Base-by-base conservation (phyloP, 2,113 vertebrate species). In the Echinops telfairi region DNA sequence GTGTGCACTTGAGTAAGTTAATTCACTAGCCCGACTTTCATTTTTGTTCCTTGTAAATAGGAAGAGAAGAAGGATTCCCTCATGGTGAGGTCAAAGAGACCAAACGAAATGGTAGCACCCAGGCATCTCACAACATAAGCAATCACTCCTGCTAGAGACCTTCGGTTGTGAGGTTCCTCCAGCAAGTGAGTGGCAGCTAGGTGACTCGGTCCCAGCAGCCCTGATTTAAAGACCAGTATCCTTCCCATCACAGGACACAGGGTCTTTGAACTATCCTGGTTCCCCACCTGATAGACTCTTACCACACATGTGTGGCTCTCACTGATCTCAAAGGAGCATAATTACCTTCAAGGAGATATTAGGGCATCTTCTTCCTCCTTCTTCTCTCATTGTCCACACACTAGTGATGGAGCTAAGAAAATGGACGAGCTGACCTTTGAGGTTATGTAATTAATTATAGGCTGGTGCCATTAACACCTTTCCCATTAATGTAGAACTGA, bases 381-480 rank as follows among this genome's bases (percentile, higher is more conserved):
- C 17, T 58, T 57, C 40, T 31, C 57, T 62, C 58, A 53, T 27
- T 22, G 85, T 53, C 68, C 92, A 94, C 89, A 47, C 88, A 91
- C 62, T 31, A 92, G 43, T 75, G 64, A 96, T n/a, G 62, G 31
- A 80, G 71, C 88, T 93, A 10, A 94, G 77, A 71, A 91, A 88
- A 95, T 96, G 82, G 80, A 96, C 94, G 64, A 90, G 10, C 33
- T 93, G 93, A 71, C 76, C 92, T 97, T 91, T 88, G 93, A 94
- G 95, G 90, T 33, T 81, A 71, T 6, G 25, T 96, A 95, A 95
- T 97, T 97, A 91, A 97, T 97, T 96, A 88, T 2, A 86, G 76
- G 40, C 29, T 90, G 86, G 40, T 66, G 38, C 53, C 11, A 23
- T 87, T 90, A 95, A 91, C 68, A 0, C 2, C 60, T 96, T 92